Conservation (phyloP, 2,113 vertebrate genomes). For the Heterochromis multidens region DNA sequence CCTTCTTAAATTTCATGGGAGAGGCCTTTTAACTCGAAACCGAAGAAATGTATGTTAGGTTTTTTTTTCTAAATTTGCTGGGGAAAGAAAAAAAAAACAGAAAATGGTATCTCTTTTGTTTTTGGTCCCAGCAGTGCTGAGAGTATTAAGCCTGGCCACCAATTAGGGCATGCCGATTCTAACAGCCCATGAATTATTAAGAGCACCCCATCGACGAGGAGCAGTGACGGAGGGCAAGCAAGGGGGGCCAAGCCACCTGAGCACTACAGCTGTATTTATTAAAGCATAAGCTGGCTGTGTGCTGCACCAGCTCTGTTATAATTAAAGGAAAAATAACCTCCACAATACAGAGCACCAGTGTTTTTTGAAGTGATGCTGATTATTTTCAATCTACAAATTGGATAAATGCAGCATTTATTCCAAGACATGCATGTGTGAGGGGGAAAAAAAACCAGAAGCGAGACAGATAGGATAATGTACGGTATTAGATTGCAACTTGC, state of each 20-base stretch:
- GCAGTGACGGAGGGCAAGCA: slow-evolving; percentile 37
- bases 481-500: slow-evolving; percentile 62
- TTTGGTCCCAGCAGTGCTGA: slow-evolving; percentile 47
- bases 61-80: slow-evolving; percentile 3
- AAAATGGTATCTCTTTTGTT: slow-evolving; percentile 30
- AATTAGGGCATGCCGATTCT: slow-evolving; percentile 62
- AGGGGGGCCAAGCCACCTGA: slow-evolving; percentile 47
- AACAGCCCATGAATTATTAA: slow-evolving; percentile 73
- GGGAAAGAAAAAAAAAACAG: neutral
- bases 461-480: slow-evolving; percentile 44
- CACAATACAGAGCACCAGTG: neutral
- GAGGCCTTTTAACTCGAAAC: slow-evolving; percentile 51
- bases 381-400: slow-evolving; percentile 17
- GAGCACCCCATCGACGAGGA: slow-evolving; percentile 47
- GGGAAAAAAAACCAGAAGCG: neutral
- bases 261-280: slow-evolving; percentile 44
- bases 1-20: slow-evolving; percentile 51
- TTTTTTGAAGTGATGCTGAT: slow-evolving; percentile 2
- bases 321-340: slow-evolving; percentile 21
- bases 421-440: neutral
- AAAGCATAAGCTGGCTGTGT: neutral
- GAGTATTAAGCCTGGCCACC: slow-evolving; percentile 54
- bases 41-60: slow-evolving; percentile 29
- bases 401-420: slow-evolving; percentile 16
- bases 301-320: neutral